phyloP scores from a whole-genome alignment of 2,113 vertebrate genomes.

The Genyomyrus donnyi region DNA sequence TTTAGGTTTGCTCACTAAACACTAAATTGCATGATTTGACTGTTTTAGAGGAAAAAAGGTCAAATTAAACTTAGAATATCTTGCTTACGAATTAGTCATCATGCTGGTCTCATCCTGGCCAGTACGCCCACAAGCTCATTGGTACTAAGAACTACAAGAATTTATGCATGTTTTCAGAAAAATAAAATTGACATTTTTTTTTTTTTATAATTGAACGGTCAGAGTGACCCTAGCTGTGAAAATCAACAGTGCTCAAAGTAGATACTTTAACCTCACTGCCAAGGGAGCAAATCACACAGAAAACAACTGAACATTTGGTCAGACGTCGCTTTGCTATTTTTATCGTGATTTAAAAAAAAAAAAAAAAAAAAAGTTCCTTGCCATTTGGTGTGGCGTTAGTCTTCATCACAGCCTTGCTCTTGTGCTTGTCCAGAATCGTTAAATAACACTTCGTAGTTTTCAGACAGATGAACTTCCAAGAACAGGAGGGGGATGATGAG shows the following conservation, averaged over 20 bases:
- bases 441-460: not conserved
- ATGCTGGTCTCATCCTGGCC: not conserved
- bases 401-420: not conserved
- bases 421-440: not conserved
- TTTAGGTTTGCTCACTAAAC: not conserved
- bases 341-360: not conserved
- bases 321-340: not conserved
- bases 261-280: not conserved
- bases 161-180: not conserved
- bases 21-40: not conserved
- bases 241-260: not conserved
- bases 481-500: not conserved
- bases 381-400: not conserved
- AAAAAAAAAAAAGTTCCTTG: not conserved
- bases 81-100: not conserved
- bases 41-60: not conserved
- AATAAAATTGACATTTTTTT: not conserved
- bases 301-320: not conserved
- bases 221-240: not conserved
- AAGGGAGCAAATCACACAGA: not conserved
- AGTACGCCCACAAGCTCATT: not conserved
- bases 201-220: not conserved
- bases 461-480: not conserved
- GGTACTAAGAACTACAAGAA: not conserved
- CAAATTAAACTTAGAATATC: not conserved